phyloP scores from a whole-genome alignment of 2,888 invertebrate species.

The Ceratothoa steindachneri region DNA sequence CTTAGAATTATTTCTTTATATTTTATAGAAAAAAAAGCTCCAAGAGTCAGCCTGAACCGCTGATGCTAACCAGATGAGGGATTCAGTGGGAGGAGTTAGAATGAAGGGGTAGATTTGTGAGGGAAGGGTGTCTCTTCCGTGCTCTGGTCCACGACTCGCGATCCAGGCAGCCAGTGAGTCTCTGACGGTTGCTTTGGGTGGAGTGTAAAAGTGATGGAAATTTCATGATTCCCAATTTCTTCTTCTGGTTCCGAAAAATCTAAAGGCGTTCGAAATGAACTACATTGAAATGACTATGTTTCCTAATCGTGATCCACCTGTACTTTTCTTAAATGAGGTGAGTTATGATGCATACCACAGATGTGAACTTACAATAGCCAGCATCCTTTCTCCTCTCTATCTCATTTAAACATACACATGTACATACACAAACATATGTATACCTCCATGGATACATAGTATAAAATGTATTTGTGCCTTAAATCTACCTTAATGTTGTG shows the following conservation, averaged over 20 bases:
- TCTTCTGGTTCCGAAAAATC: neutral
- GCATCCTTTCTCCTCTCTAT: neutral
- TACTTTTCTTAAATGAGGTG: neutral
- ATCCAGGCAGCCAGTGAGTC: neutral
- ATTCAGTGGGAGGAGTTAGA: too few relatives aligned
- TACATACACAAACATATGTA: too few relatives aligned
- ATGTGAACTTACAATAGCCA: neutral
- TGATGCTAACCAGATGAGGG: too few relatives aligned
- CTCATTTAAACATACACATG: neutral
- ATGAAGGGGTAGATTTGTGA: too few relatives aligned
- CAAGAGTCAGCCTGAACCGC: too few relatives aligned
- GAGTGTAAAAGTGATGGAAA: neutral
- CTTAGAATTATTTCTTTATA: too few relatives aligned
- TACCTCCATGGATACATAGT: too few relatives aligned
- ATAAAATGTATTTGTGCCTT: too few relatives aligned
- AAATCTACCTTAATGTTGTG: too few relatives aligned
- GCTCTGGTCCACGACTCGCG: too few relatives aligned
- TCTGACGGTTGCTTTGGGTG: neutral
- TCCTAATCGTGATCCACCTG: neutral
- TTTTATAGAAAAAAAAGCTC: too few relatives aligned
- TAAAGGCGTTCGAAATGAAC: neutral
- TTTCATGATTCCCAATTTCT: neutral
- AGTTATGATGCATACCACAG: neutral
- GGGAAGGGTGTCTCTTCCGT: too few relatives aligned
- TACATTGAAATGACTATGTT: neutral